Percentiles rank a stretch among this genome's conserved stretches.
These are phyloP conservation scores for Caenorhabditis doughertyi DNA, from an alignment of 2,888 invertebrate species.

Conservation along the genomic window DNA sequence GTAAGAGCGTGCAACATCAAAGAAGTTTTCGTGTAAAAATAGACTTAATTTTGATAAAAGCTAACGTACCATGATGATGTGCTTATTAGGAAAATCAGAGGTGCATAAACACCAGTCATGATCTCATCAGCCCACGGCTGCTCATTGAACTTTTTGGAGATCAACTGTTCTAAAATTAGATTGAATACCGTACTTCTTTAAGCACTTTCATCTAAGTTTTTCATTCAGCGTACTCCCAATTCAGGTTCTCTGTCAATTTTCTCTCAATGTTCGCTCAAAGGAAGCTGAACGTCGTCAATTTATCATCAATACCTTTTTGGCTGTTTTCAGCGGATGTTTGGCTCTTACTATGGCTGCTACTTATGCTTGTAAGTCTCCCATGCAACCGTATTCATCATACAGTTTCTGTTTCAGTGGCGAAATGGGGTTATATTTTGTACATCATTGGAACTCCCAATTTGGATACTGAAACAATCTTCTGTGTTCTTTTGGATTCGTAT, in stretches of 20 bases:
- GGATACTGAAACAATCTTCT: slow-evolving; percentile 56
- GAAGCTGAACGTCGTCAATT: slow-evolving; percentile 58
- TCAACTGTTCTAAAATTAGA: too few species aligned
- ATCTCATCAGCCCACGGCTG: too few species aligned
- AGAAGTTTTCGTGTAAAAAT: too few species aligned
- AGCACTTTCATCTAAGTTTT: too few species aligned
- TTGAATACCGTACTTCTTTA: too few species aligned
- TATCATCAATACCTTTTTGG: slow-evolving; percentile 53
- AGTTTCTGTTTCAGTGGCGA: slow-evolving; percentile 41
- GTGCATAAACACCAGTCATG: too few species aligned
- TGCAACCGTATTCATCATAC: neutral
- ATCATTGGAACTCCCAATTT: slow-evolving; percentile 57
- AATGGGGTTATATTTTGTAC: slow-evolving; percentile 63
- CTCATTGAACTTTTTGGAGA: too few species aligned
- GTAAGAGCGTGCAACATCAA: too few species aligned
- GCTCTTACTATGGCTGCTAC: slow-evolving; percentile 59
- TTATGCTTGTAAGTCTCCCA: slow-evolving; percentile 52
- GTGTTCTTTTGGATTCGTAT: slow-evolving; percentile 58
- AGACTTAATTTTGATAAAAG: too few species aligned
- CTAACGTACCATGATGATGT: too few species aligned
- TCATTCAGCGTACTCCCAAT: too few species aligned
- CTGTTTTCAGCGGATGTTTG: slow-evolving; percentile 51
- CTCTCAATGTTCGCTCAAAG: slow-evolving; percentile 35
- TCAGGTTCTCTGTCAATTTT: slow-evolving; percentile 53
- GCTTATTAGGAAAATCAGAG: too few species aligned